phyloP scores from a whole-genome alignment of 2,888 invertebrate species.

The Scelioninae gen. 2 region DNA sequence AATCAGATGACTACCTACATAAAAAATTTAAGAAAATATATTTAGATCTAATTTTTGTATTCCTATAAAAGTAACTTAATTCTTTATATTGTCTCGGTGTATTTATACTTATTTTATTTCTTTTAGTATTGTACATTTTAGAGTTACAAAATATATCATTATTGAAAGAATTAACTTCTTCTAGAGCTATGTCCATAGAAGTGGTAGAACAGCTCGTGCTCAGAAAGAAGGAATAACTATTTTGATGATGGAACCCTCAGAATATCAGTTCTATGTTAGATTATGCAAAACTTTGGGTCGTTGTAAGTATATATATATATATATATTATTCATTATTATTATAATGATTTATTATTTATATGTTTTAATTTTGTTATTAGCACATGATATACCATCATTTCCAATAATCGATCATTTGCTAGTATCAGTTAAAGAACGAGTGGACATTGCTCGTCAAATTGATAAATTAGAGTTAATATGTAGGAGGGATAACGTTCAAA shows the following conservation, averaged over 20 bases:
- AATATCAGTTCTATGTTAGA: constrained; percentile 86
- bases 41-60: too few species aligned
- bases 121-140: too few species aligned
- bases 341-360: constrained; percentile 10
- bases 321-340: too few species aligned
- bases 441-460: constrained; percentile 86
- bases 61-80: too few species aligned
- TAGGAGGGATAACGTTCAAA: constrained; percentile 81
- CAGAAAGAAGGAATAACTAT: constrained; percentile 92
- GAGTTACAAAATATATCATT: too few species aligned
- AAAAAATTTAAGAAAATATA: too few species aligned
- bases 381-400: constrained; percentile 88
- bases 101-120: too few species aligned
- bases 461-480: constrained; percentile 85
- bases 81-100: too few species aligned
- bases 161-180: too few species aligned
- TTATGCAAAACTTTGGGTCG: constrained; percentile 90
- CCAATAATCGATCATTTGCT: constrained; percentile 83
- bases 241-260: constrained; percentile 92
- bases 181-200: constrained; percentile 95
- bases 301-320: constrained; percentile 84
- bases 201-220: constrained; percentile 96
- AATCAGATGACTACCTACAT: too few species aligned
- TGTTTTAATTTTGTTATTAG: constrained; percentile 76
- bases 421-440: constrained; percentile 82